phyloP scores from a whole-genome alignment of 2,113 vertebrate species.

The Apeltes quadracus region DNA sequence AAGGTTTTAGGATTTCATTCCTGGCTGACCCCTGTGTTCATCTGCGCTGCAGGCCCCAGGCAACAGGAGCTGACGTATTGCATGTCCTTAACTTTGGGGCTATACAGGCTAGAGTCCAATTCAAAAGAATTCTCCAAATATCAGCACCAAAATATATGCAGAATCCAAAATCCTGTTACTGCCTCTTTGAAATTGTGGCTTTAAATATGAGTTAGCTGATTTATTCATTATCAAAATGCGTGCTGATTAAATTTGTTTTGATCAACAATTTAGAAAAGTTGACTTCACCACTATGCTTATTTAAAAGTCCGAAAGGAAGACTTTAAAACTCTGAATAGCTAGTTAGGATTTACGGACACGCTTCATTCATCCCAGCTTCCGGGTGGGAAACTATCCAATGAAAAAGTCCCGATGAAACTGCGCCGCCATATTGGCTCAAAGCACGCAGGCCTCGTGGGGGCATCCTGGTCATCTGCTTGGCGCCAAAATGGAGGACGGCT shows the following conservation, averaged over 20 bases:
- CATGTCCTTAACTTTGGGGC: neutral
- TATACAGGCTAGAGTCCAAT: neutral
- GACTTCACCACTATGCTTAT: neutral
- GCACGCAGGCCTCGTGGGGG: neutral
- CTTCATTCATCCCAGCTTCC: slow-evolving; percentile 23
- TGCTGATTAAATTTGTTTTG: neutral
- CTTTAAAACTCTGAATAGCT: neutral
- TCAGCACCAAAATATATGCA: neutral
- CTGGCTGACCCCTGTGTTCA: neutral
- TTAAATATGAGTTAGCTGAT: neutral
- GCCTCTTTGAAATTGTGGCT: neutral
- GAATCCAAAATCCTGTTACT: neutral
- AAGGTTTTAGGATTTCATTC: neutral
- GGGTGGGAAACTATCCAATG: slow-evolving; percentile 18
- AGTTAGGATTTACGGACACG: neutral
- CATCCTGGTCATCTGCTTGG: slow-evolving; percentile 37
- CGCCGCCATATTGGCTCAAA: slow-evolving; percentile 78
- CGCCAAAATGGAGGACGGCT: slow-evolving; percentile 75
- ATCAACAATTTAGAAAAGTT: neutral
- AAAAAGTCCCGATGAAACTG: slow-evolving; percentile 62
- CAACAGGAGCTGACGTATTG: neutral
- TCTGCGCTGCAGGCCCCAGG: too few species aligned
- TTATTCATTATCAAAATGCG: neutral
- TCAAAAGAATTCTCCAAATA: neutral
- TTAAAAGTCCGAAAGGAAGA: neutral